Conservation (phyloP, 2,888 invertebrate genomes). For the Drosophila nr. perissopoda region DNA sequence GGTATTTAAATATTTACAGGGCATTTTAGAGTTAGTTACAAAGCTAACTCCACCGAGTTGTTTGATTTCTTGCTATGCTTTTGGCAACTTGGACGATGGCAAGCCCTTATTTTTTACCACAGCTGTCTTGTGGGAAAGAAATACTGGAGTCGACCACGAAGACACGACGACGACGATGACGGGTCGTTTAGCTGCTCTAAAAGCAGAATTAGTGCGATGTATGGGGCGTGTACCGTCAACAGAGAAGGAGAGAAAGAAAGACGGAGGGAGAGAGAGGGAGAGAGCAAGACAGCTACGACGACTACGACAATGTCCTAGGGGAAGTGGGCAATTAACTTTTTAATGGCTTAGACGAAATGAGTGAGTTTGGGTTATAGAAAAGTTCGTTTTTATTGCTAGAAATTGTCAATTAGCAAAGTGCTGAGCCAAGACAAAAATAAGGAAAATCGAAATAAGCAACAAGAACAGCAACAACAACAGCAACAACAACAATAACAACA, state of each 20-base stretch:
- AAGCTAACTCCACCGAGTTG: not conserved
- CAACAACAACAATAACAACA: not conserved
- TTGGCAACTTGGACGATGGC: conserved; percentile 53
- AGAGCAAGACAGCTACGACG: not conserved
- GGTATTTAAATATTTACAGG: conserved; percentile 5
- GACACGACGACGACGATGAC: conserved; percentile 24
- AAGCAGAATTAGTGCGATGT: conserved; percentile 70
- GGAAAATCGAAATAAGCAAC: conserved; percentile 1
- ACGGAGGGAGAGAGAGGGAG: not conserved
- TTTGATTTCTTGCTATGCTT: conserved; percentile 47
- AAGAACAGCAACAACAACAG: not conserved
- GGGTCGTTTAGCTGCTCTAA: conserved; percentile 65
- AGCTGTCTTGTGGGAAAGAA: conserved; percentile 57
- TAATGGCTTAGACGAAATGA: conserved; percentile 77
- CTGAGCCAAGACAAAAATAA: conserved; percentile 25
- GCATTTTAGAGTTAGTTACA: conserved; percentile 5
- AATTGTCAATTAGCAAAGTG: conserved; percentile 77
- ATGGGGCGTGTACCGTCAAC: conserved; percentile 62
- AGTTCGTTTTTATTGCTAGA: conserved; percentile 60
- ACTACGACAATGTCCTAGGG: conserved; percentile 45
- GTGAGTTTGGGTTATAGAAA: conserved; percentile 71
- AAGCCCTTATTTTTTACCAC: conserved; percentile 65
- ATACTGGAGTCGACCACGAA: conserved; percentile 36
- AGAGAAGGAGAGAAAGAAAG: not conserved
- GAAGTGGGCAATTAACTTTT: conserved; percentile 76